Evolutionary conservation across 2,888 invertebrate genomes (phyloP).

Genomic region (Rapana venosa): DNA sequence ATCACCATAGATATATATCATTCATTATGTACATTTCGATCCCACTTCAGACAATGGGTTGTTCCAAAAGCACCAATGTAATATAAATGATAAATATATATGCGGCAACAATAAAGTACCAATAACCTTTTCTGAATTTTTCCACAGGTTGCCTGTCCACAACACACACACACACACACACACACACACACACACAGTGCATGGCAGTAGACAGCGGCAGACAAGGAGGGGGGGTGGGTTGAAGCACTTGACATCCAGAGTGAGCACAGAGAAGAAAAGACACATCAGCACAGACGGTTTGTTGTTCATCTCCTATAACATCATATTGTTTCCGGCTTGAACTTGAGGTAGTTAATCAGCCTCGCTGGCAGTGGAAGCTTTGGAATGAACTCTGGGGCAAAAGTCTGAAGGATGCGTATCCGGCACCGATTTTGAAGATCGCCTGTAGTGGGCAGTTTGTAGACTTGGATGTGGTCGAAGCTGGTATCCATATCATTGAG

Average conservation of each 20-base stretch:
- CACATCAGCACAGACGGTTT: background rate
- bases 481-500: slow-evolving; percentile 73
- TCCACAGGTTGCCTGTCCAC: slow-evolving; percentile 7
- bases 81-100: background rate
- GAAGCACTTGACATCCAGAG: slow-evolving; percentile 10
- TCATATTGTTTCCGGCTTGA: slow-evolving; percentile 73
- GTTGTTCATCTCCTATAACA: background rate
- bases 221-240: background rate
- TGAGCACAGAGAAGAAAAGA: slow-evolving; percentile 20
- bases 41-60: background rate
- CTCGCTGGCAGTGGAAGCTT: slow-evolving; percentile 73
- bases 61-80: slow-evolving; percentile 22
- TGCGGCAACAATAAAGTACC: background rate
- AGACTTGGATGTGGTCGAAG: slow-evolving; percentile 74
- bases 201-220: slow-evolving; percentile 4
- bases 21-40: background rate
- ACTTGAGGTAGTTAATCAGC: slow-evolving; percentile 75
- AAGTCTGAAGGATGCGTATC: slow-evolving; percentile 72
- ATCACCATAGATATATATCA: slow-evolving; percentile 10
- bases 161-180: background rate
- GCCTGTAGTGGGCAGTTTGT: slow-evolving; percentile 73
- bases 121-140: background rate
- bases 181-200: background rate
- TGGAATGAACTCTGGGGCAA: slow-evolving; percentile 65
- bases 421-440: slow-evolving; percentile 75